A percentile compares a stretch with the other conserved stretches of the same genome.
phyloP scores from a whole-genome alignment of 2,113 vertebrate species.

The Chunga burmeisteri region DNA sequence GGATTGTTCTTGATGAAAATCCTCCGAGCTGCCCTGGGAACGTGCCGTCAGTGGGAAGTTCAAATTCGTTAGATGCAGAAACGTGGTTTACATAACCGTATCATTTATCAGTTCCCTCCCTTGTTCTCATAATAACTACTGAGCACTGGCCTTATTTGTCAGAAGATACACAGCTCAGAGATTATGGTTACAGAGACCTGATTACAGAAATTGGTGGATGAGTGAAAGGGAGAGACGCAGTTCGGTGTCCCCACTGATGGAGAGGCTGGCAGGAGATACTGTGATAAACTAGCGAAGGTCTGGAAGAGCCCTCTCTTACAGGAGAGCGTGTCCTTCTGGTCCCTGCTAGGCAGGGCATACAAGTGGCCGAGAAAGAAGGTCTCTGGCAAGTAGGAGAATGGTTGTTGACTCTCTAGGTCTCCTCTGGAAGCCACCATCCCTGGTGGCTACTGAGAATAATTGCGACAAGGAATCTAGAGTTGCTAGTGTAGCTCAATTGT shows the following conservation, averaged over 20 bases:
- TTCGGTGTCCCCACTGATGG: neutral
- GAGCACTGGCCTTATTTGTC: neutral
- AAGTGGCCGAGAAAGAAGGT: neutral
- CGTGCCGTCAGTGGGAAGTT: neutral
- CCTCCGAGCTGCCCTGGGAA: neutral
- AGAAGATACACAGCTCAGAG: neutral
- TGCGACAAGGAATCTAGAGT: neutral
- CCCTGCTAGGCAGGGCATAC: neutral
- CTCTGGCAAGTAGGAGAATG: neutral
- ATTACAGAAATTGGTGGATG: neutral
- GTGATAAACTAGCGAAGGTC: neutral
- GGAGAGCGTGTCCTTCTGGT: neutral
- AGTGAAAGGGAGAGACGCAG: neutral
- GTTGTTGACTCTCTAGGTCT: neutral
- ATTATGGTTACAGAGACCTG: neutral
- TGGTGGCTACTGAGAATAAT: neutral
- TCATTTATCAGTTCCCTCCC: neutral
- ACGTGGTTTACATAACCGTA: neutral
- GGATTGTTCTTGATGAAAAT: neutral
- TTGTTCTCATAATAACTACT: neutral
- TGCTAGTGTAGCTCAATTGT: neutral
- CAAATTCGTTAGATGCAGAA: neutral
- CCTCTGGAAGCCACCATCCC: neutral
- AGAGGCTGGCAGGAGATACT: neutral
- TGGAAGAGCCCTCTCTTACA: neutral